These are phyloP conservation scores for Microtus californicus DNA, from an alignment of 2,797 vertebrate genomes.

Conservation along the genomic window DNA sequence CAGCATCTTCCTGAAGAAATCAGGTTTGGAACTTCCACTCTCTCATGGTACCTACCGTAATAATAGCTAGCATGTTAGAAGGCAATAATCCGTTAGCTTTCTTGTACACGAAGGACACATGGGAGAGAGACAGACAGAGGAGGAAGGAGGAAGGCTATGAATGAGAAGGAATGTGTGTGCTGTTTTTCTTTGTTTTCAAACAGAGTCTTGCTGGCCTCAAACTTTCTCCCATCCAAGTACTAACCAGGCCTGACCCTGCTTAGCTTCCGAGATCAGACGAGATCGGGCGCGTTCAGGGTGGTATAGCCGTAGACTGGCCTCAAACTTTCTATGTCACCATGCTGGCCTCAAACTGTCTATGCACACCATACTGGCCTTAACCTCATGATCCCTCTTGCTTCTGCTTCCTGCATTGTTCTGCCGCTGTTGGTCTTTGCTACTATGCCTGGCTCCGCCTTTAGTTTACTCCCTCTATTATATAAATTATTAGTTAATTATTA, in stretches of 20 bases:
- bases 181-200: not conserved
- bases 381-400: not conserved
- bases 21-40: not conserved
- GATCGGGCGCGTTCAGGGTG: no score
- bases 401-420: not conserved
- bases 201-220: not conserved
- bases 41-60: not conserved
- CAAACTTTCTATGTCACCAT: no score
- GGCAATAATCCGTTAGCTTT: not conserved
- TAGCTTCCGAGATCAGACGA: no score
- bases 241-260: no score
- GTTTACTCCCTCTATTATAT: not conserved
- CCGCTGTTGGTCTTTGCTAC: not conserved
- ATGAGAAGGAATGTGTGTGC: not conserved
- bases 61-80: not conserved
- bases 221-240: no score
- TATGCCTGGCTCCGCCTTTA: not conserved
- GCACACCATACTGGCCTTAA: not conserved
- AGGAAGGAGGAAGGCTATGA: not conserved
- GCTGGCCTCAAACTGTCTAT: no score
- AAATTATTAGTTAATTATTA: no score
- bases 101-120: not conserved
- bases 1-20: conserved; percentile 54
- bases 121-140: no score
- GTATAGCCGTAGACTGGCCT: no score